Conservation (phyloP, 2,888 invertebrate genomes). For the Deilephila porcellus region DNA sequence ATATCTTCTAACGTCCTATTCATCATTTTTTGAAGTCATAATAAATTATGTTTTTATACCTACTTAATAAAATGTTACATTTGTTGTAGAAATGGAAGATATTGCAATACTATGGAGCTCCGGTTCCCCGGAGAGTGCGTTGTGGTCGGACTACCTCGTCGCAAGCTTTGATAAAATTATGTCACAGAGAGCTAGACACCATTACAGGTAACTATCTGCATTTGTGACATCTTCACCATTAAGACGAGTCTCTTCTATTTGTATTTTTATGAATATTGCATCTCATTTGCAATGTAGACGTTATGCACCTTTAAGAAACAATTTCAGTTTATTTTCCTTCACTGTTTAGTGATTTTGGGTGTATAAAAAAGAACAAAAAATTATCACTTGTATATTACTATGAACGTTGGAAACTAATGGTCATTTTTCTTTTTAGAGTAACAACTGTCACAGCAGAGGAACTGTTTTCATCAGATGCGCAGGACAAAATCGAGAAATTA, state of each 20-base stretch:
- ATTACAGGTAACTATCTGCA: conserved; percentile 87
- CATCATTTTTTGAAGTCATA: too few relatives aligned
- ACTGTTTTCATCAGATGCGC: conserved; percentile 78
- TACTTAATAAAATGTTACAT: neutral
- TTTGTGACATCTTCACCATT: conserved; percentile 2
- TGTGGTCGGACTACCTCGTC: conserved; percentile 93
- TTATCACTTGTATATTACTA: neutral
- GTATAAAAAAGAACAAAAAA: neutral
- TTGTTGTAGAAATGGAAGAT: conserved; percentile 89
- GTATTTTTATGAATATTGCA: neutral
- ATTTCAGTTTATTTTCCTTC: neutral
- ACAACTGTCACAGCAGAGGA: conserved; percentile 91
- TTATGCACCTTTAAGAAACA: too few relatives aligned
- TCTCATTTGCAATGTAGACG: neutral
- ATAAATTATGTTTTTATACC: neutral
- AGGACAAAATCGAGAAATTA: conserved; percentile 82
- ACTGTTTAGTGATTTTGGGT: neutral
- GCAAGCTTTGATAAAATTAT: conserved; percentile 94
- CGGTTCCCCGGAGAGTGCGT: conserved; percentile 90
- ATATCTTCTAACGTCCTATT: too few relatives aligned
- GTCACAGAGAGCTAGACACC: conserved; percentile 91
- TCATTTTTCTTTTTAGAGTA: conserved; percentile 82
- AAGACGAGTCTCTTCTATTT: neutral
- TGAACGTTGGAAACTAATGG: neutral
- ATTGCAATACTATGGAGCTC: conserved; percentile 92